Percentiles rank a stretch among this genome's conserved stretches.
Conservation (phyloP, 2,888 invertebrate genomes). For the Bibio marci region DNA sequence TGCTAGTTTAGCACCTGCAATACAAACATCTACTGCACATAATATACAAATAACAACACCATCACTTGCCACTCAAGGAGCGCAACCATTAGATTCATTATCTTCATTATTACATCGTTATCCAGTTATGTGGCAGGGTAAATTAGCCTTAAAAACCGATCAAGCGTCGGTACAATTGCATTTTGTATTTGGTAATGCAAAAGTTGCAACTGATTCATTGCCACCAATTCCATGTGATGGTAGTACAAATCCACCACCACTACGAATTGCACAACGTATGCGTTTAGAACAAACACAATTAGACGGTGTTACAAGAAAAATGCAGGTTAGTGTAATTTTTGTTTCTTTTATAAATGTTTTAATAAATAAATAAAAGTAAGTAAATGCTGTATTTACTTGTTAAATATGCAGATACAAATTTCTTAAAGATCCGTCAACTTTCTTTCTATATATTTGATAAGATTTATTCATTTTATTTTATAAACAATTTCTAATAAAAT, state of each 20-base stretch:
- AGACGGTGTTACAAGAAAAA: conserved; percentile 88
- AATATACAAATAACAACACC: conserved; percentile 30
- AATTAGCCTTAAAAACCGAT: conserved; percentile 89
- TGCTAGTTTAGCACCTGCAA: conserved; percentile 19
- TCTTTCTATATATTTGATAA: conserved; percentile 8
- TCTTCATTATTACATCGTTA: conserved; percentile 74
- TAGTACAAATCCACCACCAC: conserved; percentile 67
- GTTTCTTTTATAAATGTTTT: neutral
- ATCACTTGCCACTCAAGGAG: conserved; percentile 60
- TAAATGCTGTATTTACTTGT: too few species aligned
- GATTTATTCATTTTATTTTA: too few species aligned
- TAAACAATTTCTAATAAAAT: too few species aligned
- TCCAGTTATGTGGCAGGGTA: conserved; percentile 95
- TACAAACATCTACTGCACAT: conserved; percentile 15
- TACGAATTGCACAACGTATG: conserved; percentile 95
- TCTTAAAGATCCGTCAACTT: too few species aligned
- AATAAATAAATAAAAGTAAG: neutral
- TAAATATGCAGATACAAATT: too few species aligned
- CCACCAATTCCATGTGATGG: conserved; percentile 58
- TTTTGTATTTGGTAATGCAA: conserved; percentile 86
- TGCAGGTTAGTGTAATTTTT: conserved; percentile 54
- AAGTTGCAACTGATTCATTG: conserved; percentile 74
- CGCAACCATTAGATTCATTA: conserved; percentile 67
- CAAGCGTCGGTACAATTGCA: conserved; percentile 98
- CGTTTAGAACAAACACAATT: conserved; percentile 88